Conservation (phyloP, 1,140 invertebrate genomes). For the Procambarus clarkii region DNA sequence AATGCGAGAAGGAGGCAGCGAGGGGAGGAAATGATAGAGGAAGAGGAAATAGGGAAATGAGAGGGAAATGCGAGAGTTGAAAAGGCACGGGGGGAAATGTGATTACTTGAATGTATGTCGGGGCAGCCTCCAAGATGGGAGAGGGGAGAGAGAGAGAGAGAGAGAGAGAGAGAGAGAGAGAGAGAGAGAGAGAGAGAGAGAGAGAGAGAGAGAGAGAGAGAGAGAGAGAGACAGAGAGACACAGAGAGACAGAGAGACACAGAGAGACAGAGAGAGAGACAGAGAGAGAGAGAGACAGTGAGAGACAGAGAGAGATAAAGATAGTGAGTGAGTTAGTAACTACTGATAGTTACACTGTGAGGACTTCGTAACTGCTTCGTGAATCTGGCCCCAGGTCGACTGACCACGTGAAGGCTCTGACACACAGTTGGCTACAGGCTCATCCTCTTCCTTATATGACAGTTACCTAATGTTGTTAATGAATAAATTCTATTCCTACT, state of each 20-base stretch:
- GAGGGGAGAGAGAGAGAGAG: no score
- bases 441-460: no score
- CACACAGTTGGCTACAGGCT: no score
- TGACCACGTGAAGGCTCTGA: no score
- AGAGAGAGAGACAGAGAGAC: not conserved
- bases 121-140: not conserved
- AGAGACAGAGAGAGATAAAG: not conserved
- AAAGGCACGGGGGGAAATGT: not conserved
- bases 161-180: not conserved
- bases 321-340: no score
- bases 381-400: no score
- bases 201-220: not conserved
- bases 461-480: no score
- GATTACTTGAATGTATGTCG: not conserved
- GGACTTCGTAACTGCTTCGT: no score
- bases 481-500: no score
- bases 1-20: constrained; percentile 16
- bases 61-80: not conserved
- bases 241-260: not conserved
- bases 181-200: no score
- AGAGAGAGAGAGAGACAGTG: not conserved
- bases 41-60: constrained; percentile 2
- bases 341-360: no score
- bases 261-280: not conserved
- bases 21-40: constrained; percentile 8